Percentiles rank a stretch among this genome's conserved stretches.
These are phyloP conservation scores for Polyploca ridens DNA, from an alignment of 2,888 invertebrate species.

Conservation along the genomic window DNA sequence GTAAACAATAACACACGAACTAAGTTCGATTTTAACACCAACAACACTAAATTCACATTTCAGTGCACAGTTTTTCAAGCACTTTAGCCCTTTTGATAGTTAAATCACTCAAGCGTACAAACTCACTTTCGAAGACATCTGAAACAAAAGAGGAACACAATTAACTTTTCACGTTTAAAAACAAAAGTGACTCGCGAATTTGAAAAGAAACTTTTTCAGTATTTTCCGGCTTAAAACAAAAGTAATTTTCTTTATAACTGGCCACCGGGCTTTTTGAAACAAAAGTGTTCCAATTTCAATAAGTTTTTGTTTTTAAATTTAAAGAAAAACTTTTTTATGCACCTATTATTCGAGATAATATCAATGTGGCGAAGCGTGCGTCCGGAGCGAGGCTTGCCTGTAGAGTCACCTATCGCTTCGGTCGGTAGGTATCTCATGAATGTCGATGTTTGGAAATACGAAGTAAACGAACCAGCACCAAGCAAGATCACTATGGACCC, in stretches of 20 bases:
- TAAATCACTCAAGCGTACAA: constrained; percentile 68
- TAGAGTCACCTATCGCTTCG: constrained; percentile 65
- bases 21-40: constrained; percentile 70
- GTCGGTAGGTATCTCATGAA: constrained; percentile 57
- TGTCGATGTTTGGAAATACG: constrained; percentile 71
- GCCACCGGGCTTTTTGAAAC: constrained; percentile 8
- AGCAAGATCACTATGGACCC: constrained; percentile 57
- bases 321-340: constrained; percentile 31
- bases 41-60: constrained; percentile 79
- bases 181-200: constrained; percentile 20
- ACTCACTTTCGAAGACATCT: constrained; percentile 75
- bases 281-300: constrained; percentile 14
- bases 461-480: constrained; percentile 48
- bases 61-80: constrained; percentile 59
- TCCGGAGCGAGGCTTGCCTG: constrained; percentile 63
- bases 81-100: constrained; percentile 50
- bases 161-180: constrained; percentile 36
- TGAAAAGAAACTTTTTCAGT: constrained; percentile 14
- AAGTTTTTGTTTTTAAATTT: constrained; percentile 10
- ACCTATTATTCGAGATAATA: constrained; percentile 52
- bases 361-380: constrained; percentile 65
- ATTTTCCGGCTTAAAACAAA: constrained; percentile 13
- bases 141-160: constrained; percentile 71
- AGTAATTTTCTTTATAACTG: constrained; percentile 14
- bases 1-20: constrained; percentile 59